Base-by-base conservation (phyloP, 2,113 vertebrate species). In the Apeltes quadracus region DNA sequence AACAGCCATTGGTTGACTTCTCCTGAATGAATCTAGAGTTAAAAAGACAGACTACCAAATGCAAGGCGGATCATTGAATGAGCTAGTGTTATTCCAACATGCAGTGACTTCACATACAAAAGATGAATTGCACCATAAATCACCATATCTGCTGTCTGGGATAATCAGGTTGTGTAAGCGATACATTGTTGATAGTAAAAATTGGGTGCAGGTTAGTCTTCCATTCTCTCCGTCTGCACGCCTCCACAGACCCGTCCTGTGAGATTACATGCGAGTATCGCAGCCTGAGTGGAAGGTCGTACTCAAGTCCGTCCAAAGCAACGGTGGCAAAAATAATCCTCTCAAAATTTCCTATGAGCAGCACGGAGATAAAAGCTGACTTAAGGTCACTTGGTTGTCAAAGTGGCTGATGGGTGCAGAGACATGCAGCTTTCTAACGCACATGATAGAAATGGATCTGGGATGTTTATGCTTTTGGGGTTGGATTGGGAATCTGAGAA, bases 61-160 rank as follows among this genome's bases (percentile, higher is more conserved):
- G 29, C 4, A 15, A 70, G 11, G 9, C 36, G 39, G 16, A 27
- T 44, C 22, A 58, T 23, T 59, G 54, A 79, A 73, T 72, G 22
- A 63, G 27, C 34, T 27, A 22, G 38, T 57, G 61, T 69, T 71
- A 38, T 82, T 78, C 16, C 38, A 78, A n/a, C 13, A 50, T 78
- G 64, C 8, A 27, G 20, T 70, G 82, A 78, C 69, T 34, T 72
- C 69, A 79, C 69, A 61, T 66, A 48, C 57, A 63, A 75, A 75
- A 62, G 61, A 73, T 20, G 75, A 84, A 88, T 75, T 81, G 27
- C 69, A 1, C 38, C 71, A 85, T 80, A 68, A 76, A 62, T 85
- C 68, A 75, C 15, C 25, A 36, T 41, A 69, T 82, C 61, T 9
- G 3, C 75, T 73, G 64, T 81, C 76, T 66, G 61, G 44, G 43